Evolutionary conservation across 2,797 vertebrate species (phyloP).

Genomic region (Anguilla pacifica): DNA sequence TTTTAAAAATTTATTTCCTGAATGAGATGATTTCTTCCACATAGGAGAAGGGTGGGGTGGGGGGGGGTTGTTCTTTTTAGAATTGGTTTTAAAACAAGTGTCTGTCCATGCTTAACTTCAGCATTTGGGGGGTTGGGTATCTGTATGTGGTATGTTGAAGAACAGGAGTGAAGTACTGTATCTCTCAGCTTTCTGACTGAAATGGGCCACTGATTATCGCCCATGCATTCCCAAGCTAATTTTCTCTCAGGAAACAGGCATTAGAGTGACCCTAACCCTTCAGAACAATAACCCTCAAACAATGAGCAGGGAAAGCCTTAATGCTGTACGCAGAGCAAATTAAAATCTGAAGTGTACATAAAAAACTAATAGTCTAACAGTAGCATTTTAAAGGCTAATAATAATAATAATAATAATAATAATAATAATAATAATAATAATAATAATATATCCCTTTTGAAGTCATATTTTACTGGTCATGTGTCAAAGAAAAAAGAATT

Average conservation of each 20-base stretch:
- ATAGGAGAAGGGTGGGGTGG: background rate
- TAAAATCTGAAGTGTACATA: background rate
- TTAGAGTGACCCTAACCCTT: background rate
- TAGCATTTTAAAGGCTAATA: background rate
- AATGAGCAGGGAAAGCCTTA: background rate
- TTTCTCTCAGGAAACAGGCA: background rate
- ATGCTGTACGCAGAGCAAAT: background rate
- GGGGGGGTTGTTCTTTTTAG: background rate
- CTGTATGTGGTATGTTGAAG: background rate
- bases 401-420: background rate
- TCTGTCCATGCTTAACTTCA: background rate
- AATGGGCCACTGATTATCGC: background rate
- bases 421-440: background rate
- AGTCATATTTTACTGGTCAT: background rate
- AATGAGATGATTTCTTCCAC: background rate
- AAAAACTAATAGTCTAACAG: background rate
- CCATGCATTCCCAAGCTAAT: background rate
- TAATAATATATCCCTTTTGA: background rate
- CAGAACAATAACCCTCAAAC: background rate
- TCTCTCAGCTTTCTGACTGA: background rate
- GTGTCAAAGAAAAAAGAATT: background rate
- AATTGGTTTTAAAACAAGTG: constrained; percentile 7
- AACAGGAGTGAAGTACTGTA: background rate
- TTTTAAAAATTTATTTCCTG: background rate
- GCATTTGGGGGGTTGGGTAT: background rate